Evolutionary conservation across 2,113 vertebrate genomes (phyloP), one percentile per base, ranked within the genome.

Genomic region (Oostethus manadensis): DNA sequence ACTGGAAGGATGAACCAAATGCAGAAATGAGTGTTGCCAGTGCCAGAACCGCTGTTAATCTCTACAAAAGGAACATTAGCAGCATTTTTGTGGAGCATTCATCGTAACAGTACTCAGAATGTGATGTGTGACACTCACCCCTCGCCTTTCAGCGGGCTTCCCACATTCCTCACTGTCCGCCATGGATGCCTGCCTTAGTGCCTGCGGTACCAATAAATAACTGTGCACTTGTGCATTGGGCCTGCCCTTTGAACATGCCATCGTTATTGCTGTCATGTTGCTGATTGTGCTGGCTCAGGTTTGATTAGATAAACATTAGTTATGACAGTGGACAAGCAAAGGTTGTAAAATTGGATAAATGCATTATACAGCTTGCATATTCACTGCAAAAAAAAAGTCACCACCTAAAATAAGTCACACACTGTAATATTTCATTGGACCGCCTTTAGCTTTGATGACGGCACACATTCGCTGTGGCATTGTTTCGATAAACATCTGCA

Each of bases 1-100:
- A 98, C 80, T 99, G 96, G 88, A 99, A 98, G 10, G 96, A 98
- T 0, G 96, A 98, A 16, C 96, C 96, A n/a, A 99, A 96, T 0
- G 92, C 82, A 1, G 94, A 89, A 2, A 94, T 57, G 53, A 98
- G 84, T 0, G 93, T 84, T 0, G 90, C 91, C 66, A 92, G 35
- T 0, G 59, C 86, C 1, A 98, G 90, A 8, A 87, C 21, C 0
- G 70, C 1, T 0, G 94, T 96, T 64, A 96, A 68, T 68, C 63
- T 91, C 96, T 98, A 88, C 0, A 8, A 62, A n/a, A 59, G 57
- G 18, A 45, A 0, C 60, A 61, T 59, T 23, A 17, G 64, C 49
- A 29, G 49, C 18, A 42, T 69, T 29, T 29, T n/a, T 51, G 11
- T 26, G 62, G 8, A 11, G n/a, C 48, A 49, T 66, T 48, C 49